Evolutionary conservation across 2,888 invertebrate species (phyloP).

Genomic region (Epirrhoe tristata): DNA sequence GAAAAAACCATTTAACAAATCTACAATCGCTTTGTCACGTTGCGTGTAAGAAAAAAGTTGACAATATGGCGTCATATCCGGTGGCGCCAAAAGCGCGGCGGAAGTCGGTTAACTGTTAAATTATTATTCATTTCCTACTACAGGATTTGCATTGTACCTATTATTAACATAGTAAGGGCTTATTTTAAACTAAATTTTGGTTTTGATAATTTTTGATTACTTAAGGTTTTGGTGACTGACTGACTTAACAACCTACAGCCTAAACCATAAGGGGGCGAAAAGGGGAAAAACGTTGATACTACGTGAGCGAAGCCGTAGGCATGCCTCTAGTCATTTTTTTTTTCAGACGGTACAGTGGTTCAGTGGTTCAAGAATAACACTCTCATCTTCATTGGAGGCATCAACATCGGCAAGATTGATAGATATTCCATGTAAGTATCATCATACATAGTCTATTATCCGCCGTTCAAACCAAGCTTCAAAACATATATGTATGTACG

Average conservation of each 20-base stretch:
- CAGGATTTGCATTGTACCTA: neutral
- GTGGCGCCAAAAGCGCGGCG: conserved; percentile 27
- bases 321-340: neutral
- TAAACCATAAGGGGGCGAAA: no score
- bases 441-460: no score
- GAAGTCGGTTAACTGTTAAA: conserved; percentile 22
- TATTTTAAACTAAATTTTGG: neutral
- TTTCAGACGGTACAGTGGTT: conserved; percentile 64
- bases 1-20: neutral
- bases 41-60: neutral
- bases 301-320: no score
- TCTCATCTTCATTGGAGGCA: conserved; percentile 51
- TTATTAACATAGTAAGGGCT: neutral
- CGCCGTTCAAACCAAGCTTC: no score
- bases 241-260: no score
- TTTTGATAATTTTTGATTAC: no score
- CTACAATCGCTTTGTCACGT: neutral
- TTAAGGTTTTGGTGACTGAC: no score
- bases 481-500: no score
- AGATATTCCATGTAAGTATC: conserved; percentile 66
- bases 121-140: conserved; percentile 18
- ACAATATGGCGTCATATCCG: conserved; percentile 8
- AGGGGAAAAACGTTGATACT: no score
- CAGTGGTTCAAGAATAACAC: conserved; percentile 63
- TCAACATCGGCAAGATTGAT: conserved; percentile 34